phyloP scores from a whole-genome alignment of 1,140 invertebrate genomes.

The Paraescarpia echinospica region DNA sequence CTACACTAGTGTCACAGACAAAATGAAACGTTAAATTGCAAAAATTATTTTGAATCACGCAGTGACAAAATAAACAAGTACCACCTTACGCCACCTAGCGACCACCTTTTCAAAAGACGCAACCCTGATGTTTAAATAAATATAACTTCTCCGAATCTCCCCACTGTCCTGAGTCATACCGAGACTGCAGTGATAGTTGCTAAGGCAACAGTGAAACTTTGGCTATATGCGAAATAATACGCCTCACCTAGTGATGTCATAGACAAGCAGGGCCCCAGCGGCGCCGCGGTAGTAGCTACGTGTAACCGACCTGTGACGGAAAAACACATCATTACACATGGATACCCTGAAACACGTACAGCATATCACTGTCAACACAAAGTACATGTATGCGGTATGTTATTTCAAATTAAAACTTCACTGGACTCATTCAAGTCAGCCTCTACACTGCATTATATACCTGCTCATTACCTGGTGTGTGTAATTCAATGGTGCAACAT shows the following conservation, averaged over 20 bases:
- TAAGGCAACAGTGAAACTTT: neutral
- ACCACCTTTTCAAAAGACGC: too few species aligned
- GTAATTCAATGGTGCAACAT: too few species aligned
- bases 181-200: neutral
- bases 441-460: neutral
- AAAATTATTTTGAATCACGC: too few species aligned
- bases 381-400: neutral
- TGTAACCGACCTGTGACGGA: conserved; percentile 91
- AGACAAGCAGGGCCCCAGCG: conserved; percentile 96
- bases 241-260: conserved; percentile 87
- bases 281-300: conserved; percentile 98
- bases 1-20: too few species aligned
- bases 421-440: neutral
- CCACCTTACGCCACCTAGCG: too few species aligned
- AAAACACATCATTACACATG: neutral
- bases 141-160: neutral
- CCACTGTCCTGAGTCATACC: neutral
- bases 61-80: too few species aligned
- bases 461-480: too few species aligned
- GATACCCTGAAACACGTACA: neutral
- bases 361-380: neutral
- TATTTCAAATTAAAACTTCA: conserved; percentile 1
- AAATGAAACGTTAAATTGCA: too few species aligned
- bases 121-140: neutral
- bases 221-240: neutral